Conservation (phyloP, 2,113 vertebrate genomes). For the Ifrita kowaldi region DNA sequence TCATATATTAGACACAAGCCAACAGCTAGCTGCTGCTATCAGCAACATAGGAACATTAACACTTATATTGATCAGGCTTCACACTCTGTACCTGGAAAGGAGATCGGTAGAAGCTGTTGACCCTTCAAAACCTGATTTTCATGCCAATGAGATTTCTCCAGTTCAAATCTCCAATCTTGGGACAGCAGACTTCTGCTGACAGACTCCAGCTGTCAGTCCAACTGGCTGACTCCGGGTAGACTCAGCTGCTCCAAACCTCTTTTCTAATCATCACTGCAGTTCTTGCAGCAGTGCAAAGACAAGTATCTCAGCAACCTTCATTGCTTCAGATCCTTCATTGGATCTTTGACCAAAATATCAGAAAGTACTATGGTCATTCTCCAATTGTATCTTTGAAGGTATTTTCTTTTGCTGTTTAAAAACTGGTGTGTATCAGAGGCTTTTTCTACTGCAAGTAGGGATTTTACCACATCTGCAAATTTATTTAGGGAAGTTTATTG, state of each 20-base stretch:
- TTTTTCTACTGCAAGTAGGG: not conserved
- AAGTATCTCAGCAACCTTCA: not conserved
- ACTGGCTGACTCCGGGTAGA: not conserved
- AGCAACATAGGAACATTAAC: not conserved
- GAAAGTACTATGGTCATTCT: not conserved
- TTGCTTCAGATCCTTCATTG: no score
- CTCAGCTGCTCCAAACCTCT: not conserved
- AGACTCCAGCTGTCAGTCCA: not conserved
- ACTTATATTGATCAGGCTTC: not conserved
- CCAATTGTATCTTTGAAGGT: not conserved
- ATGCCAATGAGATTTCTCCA: not conserved
- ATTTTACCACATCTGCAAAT: not conserved
- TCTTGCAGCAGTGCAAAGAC: not conserved
- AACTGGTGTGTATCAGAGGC: not conserved
- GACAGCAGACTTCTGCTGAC: not conserved
- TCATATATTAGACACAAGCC: not conserved
- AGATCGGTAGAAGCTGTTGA: not conserved
- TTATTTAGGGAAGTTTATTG: not conserved
- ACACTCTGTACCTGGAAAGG: not conserved
- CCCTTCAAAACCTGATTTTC: not conserved
- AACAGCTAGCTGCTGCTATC: not conserved
- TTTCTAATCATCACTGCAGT: rapidly evolving
- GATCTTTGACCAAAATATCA: not conserved
- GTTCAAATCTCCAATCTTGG: not conserved
- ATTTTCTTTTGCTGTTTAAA: slow-evolving; percentile 28